Evolutionary conservation across 2,797 vertebrate species (phyloP).

Genomic region (Ambastaia sidthimunki): DNA sequence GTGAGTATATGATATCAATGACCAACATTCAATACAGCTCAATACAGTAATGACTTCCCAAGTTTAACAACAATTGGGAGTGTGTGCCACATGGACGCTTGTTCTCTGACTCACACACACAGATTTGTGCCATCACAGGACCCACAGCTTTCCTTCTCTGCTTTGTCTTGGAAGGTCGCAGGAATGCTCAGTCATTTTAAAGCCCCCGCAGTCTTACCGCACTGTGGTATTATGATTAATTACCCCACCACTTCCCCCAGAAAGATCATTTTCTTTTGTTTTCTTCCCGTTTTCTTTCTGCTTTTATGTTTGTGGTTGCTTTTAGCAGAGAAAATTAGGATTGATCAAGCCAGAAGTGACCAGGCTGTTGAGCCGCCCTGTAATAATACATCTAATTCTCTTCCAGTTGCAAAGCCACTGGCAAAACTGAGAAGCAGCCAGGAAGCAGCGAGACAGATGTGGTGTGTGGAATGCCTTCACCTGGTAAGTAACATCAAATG

Average conservation of each 20-base stretch:
- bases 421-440: conserved; percentile 73
- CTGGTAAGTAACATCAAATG: conserved; percentile 63
- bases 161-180: conserved; percentile 22
- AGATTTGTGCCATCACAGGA: no score
- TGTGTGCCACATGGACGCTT: conserved; percentile 4
- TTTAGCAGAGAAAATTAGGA: conserved; percentile 43
- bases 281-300: conserved; percentile 61
- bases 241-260: conserved; percentile 70
- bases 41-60: neutral
- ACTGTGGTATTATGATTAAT: conserved; percentile 69
- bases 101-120: no score
- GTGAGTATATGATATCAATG: conserved; percentile 76
- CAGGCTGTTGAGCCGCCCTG: conserved; percentile 17
- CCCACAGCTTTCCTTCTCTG: no score
- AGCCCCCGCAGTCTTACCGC: conserved; percentile 57
- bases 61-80: conserved; percentile 14
- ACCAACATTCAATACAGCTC: neutral
- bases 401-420: conserved; percentile 85
- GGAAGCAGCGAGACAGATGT: conserved; percentile 82
- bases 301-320: conserved; percentile 57
- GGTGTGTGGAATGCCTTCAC: conserved; percentile 73
- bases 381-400: conserved; percentile 39
- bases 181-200: conserved; percentile 57
- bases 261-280: no score
- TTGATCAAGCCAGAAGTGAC: conserved; percentile 49